phyloP scores from a whole-genome alignment of 2,888 invertebrate genomes.

The Drosophila setosimentum region DNA sequence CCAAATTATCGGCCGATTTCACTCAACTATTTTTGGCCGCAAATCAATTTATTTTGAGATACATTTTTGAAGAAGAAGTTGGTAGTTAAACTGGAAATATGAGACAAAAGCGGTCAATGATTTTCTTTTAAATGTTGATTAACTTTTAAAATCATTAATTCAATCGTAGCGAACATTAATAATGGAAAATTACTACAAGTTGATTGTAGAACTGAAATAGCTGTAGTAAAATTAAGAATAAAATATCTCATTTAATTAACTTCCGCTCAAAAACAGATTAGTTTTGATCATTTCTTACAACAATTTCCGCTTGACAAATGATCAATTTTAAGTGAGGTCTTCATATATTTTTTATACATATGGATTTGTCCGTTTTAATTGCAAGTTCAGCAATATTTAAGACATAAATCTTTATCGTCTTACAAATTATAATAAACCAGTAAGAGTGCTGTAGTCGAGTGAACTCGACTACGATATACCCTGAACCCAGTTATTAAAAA shows the following conservation, averaged over 20 bases:
- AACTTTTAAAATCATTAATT: not conserved
- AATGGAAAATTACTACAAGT: not conserved
- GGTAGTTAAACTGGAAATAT: constrained; percentile 33
- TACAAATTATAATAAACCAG: too few relatives aligned
- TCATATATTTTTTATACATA: fast-evolving
- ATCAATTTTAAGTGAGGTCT: not conserved
- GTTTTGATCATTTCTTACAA: not conserved
- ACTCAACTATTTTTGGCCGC: constrained; percentile 28
- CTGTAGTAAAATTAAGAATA: not conserved
- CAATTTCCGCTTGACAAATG: not conserved
- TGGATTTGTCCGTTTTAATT: not conserved
- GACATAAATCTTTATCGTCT: not conserved
- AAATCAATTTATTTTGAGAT: constrained; percentile 32
- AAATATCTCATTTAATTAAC: not conserved
- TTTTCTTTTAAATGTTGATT: not conserved
- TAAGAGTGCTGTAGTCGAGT: too few relatives aligned
- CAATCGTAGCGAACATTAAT: not conserved
- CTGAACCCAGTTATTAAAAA: too few relatives aligned
- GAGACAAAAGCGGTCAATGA: not conserved
- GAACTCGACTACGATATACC: too few relatives aligned
- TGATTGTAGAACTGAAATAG: not conserved
- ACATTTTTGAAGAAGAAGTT: constrained; percentile 21
- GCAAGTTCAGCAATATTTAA: not conserved
- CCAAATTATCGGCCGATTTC: constrained; percentile 52
- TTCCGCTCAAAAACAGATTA: not conserved